Evolutionary conservation across 2,888 invertebrate species (phyloP).

Genomic region (Ptilodon capucinus): DNA sequence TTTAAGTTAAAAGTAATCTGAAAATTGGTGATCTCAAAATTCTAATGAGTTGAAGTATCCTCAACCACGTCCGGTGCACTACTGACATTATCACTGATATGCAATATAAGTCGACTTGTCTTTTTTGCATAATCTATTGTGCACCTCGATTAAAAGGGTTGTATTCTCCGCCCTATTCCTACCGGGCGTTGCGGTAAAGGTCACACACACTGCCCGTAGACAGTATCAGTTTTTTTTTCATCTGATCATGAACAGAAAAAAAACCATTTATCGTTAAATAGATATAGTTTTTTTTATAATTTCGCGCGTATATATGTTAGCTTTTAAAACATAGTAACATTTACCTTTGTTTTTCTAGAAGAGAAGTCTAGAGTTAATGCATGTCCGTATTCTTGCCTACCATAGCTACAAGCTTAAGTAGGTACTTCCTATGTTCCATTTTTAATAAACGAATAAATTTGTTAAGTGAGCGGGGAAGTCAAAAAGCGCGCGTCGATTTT

Average conservation of each 20-base stretch:
- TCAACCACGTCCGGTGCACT: slow-evolving; percentile 47
- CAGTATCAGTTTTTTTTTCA: too few species aligned
- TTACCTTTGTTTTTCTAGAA: too few species aligned
- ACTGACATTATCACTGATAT: slow-evolving; percentile 56
- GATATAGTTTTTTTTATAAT: too few species aligned
- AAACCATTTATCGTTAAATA: too few species aligned
- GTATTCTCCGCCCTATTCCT: slow-evolving; percentile 54
- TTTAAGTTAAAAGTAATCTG: not conserved
- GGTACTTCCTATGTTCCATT: not conserved
- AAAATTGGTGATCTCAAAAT: slow-evolving; percentile 9
- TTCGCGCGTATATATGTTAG: too few species aligned
- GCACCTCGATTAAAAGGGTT: slow-evolving; percentile 51
- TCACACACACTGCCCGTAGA: slow-evolving; percentile 13
- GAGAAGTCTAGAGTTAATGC: too few species aligned
- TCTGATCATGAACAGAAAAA: too few species aligned
- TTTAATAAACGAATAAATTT: too few species aligned
- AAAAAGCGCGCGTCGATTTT: too few species aligned
- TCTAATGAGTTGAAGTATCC: slow-evolving; percentile 42
- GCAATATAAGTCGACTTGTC: slow-evolving; percentile 42
- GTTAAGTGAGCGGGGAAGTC: too few species aligned
- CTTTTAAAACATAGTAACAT: too few species aligned
- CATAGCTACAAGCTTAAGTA: not conserved
- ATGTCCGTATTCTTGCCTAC: too few species aligned
- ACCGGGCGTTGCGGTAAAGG: not conserved
- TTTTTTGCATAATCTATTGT: slow-evolving; percentile 63